phyloP scores from a whole-genome alignment of 2,113 vertebrate genomes.

The Butorides virescens region DNA sequence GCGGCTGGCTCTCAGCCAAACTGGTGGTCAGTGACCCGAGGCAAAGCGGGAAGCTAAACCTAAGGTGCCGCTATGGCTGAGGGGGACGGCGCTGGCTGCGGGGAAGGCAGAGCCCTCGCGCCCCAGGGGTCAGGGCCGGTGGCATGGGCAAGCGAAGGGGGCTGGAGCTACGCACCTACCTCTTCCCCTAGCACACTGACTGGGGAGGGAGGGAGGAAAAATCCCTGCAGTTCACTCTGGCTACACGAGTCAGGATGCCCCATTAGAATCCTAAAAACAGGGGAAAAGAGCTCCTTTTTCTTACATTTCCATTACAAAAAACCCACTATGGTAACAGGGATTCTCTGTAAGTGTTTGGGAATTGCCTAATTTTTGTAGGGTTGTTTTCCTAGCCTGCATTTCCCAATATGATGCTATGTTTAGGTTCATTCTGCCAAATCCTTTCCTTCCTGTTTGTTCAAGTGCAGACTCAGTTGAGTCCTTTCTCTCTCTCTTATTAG shows the following conservation, averaged over 20 bases:
- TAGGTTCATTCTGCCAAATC: conserved; percentile 16
- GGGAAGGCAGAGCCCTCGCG: background rate
- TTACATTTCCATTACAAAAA: background rate
- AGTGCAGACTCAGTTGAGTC: background rate
- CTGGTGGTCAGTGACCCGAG: background rate
- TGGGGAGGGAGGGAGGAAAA: background rate
- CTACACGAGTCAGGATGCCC: background rate
- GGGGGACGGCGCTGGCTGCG: fast-evolving
- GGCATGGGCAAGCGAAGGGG: fast-evolving
- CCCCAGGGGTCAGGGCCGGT: fast-evolving
- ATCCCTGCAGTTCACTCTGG: fast-evolving
- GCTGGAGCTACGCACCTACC: background rate
- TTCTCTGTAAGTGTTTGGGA: background rate
- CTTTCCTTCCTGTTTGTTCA: background rate
- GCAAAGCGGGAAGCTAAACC: background rate
- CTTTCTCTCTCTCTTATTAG: background rate
- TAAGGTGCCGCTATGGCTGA: fast-evolving
- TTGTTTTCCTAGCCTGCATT: background rate
- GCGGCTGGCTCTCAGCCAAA: background rate
- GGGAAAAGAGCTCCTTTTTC: background rate
- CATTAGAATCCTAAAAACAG: background rate
- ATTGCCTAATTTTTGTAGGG: background rate
- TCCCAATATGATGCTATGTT: background rate
- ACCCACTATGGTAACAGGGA: background rate
- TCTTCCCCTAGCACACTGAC: background rate